phyloP scores from a whole-genome alignment of 2,888 invertebrate genomes.

The Harpagoxenus sublaevis region DNA sequence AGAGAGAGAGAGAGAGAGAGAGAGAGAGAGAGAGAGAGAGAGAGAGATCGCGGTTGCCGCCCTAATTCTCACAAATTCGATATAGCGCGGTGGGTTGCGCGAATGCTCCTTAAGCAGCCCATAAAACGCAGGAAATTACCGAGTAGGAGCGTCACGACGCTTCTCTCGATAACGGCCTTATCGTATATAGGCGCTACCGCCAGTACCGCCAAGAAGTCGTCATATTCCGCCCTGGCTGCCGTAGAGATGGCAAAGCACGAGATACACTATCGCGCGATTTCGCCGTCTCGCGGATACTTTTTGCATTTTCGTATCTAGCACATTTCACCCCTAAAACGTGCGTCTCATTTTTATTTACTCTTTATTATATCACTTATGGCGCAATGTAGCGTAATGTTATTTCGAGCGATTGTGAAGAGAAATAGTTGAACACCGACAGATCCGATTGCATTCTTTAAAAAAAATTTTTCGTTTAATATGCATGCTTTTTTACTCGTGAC shows the following conservation, averaged over 20 bases:
- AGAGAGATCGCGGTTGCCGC: constrained; percentile 65
- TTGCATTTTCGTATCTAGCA: constrained; percentile 49
- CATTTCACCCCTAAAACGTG: not conserved
- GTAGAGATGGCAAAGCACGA: constrained; percentile 46
- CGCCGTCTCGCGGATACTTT: constrained; percentile 38
- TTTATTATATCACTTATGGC: not conserved
- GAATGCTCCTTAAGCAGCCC: constrained; percentile 78
- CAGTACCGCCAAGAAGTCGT: constrained; percentile 61
- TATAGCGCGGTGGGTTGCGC: constrained; percentile 54
- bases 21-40: constrained; percentile 7
- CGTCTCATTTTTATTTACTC: constrained; percentile 5
- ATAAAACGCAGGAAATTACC: constrained; percentile 85
- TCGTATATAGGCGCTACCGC: constrained; percentile 69
- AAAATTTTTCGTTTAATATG: not conserved
- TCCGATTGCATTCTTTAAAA: not conserved
- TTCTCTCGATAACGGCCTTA: constrained; percentile 76
- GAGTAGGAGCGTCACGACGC: constrained; percentile 75
- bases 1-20: constrained; percentile 1
- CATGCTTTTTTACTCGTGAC: not conserved
- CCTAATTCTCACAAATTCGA: constrained; percentile 82
- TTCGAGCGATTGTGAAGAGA: constrained; percentile 5
- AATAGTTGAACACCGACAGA: not conserved
- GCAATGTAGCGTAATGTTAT: not conserved
- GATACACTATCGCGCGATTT: constrained; percentile 51
- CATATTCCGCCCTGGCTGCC: constrained; percentile 56